phyloP scores from a whole-genome alignment of 2,888 invertebrate genomes.

The Conistra vaccinii region DNA sequence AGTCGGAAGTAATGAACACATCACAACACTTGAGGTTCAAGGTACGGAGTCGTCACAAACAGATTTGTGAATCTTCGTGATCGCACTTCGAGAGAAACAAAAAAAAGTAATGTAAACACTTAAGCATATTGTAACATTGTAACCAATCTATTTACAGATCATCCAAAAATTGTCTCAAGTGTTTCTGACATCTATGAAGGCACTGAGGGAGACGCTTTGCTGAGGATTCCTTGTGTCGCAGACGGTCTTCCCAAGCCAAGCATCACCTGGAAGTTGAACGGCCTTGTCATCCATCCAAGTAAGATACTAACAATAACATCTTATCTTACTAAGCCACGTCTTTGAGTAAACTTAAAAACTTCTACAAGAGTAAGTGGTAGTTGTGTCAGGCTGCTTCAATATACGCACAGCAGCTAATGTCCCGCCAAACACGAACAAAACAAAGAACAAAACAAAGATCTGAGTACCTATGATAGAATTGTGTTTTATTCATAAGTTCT shows the following conservation, averaged over 20 bases:
- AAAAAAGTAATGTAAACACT: too few species aligned
- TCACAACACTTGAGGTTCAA: too few species aligned
- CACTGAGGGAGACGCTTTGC: constrained; percentile 41
- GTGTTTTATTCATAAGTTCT: neutral
- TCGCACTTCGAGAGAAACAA: too few species aligned
- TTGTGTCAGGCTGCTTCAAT: too few species aligned
- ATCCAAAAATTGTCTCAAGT: constrained; percentile 40
- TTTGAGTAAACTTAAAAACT: neutral
- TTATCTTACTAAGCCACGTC: neutral
- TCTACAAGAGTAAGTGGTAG: too few species aligned
- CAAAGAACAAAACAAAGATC: too few species aligned
- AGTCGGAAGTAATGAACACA: too few species aligned
- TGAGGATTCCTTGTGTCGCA: constrained; percentile 50
- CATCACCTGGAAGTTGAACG: constrained; percentile 46
- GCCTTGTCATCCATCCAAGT: constrained; percentile 29
- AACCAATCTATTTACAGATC: constrained; percentile 20
- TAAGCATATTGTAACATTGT: too few species aligned
- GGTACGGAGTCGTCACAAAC: too few species aligned
- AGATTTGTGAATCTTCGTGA: too few species aligned
- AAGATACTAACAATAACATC: neutral
- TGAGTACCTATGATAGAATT: neutral
- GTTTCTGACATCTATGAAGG: neutral
- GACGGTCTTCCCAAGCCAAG: constrained; percentile 48
- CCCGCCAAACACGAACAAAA: too few species aligned
- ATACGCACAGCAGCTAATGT: too few species aligned